Evolutionary conservation across 2,797 vertebrate species (phyloP), one percentile per base, ranked within the genome.

Genomic region (Diceros bicornis): DNA sequence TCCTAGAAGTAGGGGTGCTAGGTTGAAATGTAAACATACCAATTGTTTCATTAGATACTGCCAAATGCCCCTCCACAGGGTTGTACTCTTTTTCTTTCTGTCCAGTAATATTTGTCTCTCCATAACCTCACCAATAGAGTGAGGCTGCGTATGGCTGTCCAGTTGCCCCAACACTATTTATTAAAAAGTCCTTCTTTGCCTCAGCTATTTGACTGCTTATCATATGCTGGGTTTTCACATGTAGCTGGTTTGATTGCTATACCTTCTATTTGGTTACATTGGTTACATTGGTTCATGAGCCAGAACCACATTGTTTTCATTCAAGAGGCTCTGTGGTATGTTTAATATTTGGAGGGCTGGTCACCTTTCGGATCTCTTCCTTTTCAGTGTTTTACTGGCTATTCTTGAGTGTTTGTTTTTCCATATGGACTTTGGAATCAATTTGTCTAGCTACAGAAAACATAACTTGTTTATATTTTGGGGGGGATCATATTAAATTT

Each of bases 21-120:
- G n/a, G 20, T 66, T 85, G 89, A 81, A 91, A 81, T 52, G 41
- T 94, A 74, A 91, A 55, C 41, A 64, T 91, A 41, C 25, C 64
- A 9, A 66, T 52, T 0, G 0, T 78, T 71, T 87, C 52, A n/a
- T 55, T 77, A 64, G 47, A 71, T 72, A 47, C 37, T 92, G 62
- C 44, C 32, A n/a, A 74, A 59, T 52, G n/a, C 47, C 32, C 23
- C 71, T 66, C 64, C 47, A 50, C 3, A 72, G n/a, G 18, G 47
- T 13, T 47, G 17, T 25, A 7, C 27, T 44, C 27, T 44, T 85
- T 92, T 89, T 59, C 8, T 25, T 74, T 68, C 41, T n/a, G 29
- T 74, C 55, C 32, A 44, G 91, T 47, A 29, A 52, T 77, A 74
- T 29, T 8, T 44, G 64, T 79, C 18, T 59, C 14, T 41, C 37